Conservation (phyloP, 2,888 invertebrate genomes). For the Trachelus tabidus region DNA sequence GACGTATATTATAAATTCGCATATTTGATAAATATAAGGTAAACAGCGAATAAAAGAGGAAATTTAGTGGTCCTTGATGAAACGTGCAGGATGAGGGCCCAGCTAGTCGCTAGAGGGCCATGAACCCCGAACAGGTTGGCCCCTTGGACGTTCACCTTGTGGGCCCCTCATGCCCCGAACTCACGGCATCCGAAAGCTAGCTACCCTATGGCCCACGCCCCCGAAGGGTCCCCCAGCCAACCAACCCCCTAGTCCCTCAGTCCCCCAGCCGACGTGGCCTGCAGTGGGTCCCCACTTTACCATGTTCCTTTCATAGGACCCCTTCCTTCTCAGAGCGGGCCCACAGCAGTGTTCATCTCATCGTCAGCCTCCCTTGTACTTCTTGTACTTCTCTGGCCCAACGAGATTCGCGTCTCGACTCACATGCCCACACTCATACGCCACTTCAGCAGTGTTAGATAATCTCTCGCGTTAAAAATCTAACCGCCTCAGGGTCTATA, state of each 20-base stretch:
- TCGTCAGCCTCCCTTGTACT: constrained; percentile 7
- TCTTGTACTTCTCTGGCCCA: background rate
- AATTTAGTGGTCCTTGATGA: background rate
- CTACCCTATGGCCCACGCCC: constrained; percentile 29
- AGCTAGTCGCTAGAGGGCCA: constrained; percentile 55
- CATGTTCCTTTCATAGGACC: background rate
- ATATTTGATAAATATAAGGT: background rate
- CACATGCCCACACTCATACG: constrained; percentile 16
- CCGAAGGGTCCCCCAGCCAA: constrained; percentile 19
- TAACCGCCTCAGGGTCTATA: constrained; percentile 28
- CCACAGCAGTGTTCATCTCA: background rate
- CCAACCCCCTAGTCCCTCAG: background rate
- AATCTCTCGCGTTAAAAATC: constrained; percentile 55
- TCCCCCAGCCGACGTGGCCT: background rate
- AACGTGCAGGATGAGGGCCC: background rate
- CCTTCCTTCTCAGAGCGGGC: background rate
- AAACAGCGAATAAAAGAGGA: background rate
- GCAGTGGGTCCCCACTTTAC: background rate
- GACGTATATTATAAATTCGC: too few relatives aligned
- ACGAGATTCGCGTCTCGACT: background rate
- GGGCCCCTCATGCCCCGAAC: constrained; percentile 32
- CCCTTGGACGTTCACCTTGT: constrained; percentile 66
- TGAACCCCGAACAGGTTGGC: constrained; percentile 67
- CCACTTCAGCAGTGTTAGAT: constrained; percentile 50
- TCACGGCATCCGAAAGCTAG: constrained; percentile 36